Conservation (phyloP, 1,140 invertebrate species). For the Rhopalosiphum maidis region DNA sequence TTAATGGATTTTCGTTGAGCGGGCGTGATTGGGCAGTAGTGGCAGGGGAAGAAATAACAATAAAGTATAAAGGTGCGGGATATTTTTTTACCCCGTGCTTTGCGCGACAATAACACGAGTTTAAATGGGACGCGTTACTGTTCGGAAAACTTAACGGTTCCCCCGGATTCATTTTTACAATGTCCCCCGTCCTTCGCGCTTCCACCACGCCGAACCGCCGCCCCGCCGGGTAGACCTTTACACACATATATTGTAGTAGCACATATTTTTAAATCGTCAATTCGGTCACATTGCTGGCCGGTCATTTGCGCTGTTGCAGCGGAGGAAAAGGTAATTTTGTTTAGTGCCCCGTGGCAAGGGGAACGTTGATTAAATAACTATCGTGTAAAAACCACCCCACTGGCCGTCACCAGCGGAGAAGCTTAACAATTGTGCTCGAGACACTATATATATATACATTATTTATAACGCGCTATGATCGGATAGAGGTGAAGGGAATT, state of each 20-base stretch:
- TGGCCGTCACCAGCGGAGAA: neutral
- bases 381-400: conserved; percentile 18
- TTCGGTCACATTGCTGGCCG: neutral
- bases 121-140: conserved; percentile 45
- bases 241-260: neutral
- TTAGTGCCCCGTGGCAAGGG: conserved; percentile 20
- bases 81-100: conserved; percentile 31
- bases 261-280: conserved; percentile 21
- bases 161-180: conserved; percentile 42
- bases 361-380: conserved; percentile 51
- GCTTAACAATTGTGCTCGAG: neutral
- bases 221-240: neutral
- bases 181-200: too few species aligned
- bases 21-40: neutral
- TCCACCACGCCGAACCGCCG: neutral
- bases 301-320: neutral
- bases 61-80: conserved; percentile 17
- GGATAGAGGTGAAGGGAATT: neutral
- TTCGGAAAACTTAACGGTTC: conserved; percentile 49
- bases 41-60: neutral
- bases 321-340: conserved; percentile 36
- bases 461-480: neutral
- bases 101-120: conserved; percentile 52
- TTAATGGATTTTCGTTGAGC: conserved; percentile 31
- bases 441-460: neutral